Conservation (phyloP, 2,113 vertebrate genomes). For the Eubucco bourcierii region DNA sequence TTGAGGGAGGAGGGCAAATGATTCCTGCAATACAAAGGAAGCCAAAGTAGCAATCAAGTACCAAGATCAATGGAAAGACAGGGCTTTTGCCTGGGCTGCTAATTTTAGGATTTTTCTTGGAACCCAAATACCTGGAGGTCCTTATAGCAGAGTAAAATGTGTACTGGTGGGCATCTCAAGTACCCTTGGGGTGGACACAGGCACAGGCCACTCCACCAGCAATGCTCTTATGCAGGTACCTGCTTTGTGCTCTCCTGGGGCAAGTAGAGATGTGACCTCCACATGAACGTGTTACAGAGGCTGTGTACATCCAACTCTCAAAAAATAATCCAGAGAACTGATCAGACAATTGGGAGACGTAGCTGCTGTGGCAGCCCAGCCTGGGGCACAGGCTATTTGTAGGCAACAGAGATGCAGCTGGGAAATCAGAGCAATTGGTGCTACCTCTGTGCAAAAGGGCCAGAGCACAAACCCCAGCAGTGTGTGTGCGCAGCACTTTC, state of each 20-base stretch:
- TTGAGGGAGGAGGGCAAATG: neutral
- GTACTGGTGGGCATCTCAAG: neutral
- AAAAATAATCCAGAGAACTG: neutral
- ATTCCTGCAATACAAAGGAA: neutral
- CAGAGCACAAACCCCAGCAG: neutral
- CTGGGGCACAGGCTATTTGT: neutral
- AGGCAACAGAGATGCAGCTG: neutral
- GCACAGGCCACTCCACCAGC: neutral
- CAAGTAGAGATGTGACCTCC: neutral
- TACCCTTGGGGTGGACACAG: neutral
- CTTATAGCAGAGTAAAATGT: neutral
- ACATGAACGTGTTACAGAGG: neutral
- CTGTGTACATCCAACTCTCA: neutral
- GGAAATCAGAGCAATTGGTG: neutral
- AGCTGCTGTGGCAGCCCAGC: neutral
- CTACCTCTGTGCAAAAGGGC: neutral
- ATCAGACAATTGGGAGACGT: neutral
- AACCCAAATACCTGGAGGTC: neutral
- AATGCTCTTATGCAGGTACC: accelerated
- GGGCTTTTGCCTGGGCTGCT: neutral
- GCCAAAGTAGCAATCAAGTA: neutral
- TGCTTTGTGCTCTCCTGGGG: neutral
- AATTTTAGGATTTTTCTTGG: neutral
- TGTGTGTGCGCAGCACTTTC: neutral
- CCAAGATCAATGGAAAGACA: neutral